Conservation (phyloP, 2,113 vertebrate species). For the Merops nubicus region DNA sequence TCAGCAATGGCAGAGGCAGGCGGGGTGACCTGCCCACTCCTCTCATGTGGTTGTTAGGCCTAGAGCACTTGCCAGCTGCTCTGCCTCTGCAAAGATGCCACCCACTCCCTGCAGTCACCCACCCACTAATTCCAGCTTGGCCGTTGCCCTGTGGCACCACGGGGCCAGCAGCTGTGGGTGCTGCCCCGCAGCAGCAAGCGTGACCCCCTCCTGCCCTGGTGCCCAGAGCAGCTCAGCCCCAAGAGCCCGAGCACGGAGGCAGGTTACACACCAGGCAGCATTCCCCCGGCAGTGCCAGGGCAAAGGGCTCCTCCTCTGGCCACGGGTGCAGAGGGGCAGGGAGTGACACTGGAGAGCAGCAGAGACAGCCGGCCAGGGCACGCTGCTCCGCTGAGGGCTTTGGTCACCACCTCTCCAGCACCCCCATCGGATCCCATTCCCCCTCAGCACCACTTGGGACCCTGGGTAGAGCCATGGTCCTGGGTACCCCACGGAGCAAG, state of each 20-base stretch:
- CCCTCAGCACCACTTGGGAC: neutral
- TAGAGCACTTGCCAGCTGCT: neutral
- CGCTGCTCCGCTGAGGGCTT: accelerated
- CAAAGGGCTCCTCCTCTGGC: neutral
- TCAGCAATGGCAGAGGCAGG: neutral
- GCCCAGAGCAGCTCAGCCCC: accelerated
- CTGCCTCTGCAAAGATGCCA: neutral
- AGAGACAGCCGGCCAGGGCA: neutral
- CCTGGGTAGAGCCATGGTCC: accelerated
- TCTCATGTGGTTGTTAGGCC: neutral
- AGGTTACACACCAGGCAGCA: neutral
- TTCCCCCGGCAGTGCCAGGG: neutral
- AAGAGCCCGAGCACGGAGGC: neutral
- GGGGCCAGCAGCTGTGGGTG: neutral
- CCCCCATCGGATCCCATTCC: neutral
- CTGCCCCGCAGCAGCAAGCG: neutral
- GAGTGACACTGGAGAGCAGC: accelerated
- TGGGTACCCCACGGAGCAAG: neutral
- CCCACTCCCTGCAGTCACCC: neutral
- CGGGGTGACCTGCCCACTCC: neutral
- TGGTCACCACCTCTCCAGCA: neutral
- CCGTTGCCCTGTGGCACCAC: neutral
- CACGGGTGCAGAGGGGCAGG: neutral
- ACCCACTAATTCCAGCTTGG: neutral
- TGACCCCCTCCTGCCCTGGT: neutral